Evolutionary conservation across 2,797 vertebrate genomes (phyloP), one percentile per base, ranked within the genome.

Genomic region (Mus spretus): DNA sequence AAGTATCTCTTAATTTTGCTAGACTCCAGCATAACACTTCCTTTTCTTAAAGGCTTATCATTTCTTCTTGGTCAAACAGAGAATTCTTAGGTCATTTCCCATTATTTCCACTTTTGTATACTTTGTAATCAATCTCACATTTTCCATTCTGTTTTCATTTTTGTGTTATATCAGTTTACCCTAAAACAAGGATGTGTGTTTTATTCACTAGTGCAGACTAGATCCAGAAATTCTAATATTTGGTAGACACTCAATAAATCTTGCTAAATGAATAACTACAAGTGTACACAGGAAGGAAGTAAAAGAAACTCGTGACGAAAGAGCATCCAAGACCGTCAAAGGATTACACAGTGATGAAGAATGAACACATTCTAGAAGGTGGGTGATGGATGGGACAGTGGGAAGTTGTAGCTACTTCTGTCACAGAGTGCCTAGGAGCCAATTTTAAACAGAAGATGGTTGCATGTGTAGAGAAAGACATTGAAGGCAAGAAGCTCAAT

Each of bases 101-200:
- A 61, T 83, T 82, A 19, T 37, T 63, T 4, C 26, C 10, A 80
- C 13, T 70, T 75, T 85, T 80, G 6, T 50, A 50, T 50, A 44
- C 26, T 40, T 89, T 84, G 55, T 10, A 90, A 81, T 65, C 31
- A 5, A 22, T 37, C 4, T 72, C 57, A 63, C 0, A 24, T 28
- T 92, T 94, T 86, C 77, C 44, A 72, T 92, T 87, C 9, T 61
- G 40, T 67, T 0, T 22, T 67, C 57, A 88, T 83, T 89, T 96
- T 2, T 85, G n/a, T 70, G 61, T 61, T 59, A 22, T 28, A 37
- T 55, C 15, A 55, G 3, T 11, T 14, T 59, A 31, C 2, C 70
- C 26, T 61, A 28, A 93, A 63, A 15, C 26, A 84, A 4, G 4
- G 24, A 83, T n/a, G 3, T 67, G 7, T 90, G 13, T 63, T 67